Conservation (phyloP, 2,888 invertebrate genomes). For the Dryomyza anilis region DNA sequence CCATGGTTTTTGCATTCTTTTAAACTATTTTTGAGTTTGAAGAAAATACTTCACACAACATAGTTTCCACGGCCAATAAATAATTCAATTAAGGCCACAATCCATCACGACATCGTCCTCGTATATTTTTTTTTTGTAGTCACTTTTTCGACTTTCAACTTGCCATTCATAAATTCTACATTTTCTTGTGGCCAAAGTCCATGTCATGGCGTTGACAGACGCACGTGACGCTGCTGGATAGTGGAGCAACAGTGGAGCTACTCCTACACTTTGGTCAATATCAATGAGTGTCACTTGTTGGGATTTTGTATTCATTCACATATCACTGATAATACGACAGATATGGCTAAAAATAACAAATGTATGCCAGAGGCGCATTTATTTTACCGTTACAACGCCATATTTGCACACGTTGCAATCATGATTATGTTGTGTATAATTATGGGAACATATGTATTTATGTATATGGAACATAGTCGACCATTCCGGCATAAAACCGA, state of each 20-base stretch:
- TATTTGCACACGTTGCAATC: background rate
- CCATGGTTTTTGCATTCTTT: too few relatives aligned
- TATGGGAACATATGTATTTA: too few relatives aligned
- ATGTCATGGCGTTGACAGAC: conserved; percentile 29
- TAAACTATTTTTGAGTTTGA: too few relatives aligned
- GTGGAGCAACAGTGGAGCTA: conserved; percentile 29
- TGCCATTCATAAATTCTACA: conserved; percentile 13
- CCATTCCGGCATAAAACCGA: too few relatives aligned
- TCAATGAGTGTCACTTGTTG: background rate
- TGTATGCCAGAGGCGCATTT: conserved; percentile 14
- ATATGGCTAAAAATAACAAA: background rate
- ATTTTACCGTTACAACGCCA: conserved; percentile 5
- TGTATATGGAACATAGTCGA: too few relatives aligned
- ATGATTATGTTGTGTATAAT: too few relatives aligned
- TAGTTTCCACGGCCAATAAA: too few relatives aligned
- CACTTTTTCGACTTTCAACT: background rate
- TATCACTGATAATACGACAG: too few relatives aligned
- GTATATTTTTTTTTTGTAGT: too few relatives aligned
- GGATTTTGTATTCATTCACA: background rate
- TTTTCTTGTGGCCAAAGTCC: conserved; percentile 29
- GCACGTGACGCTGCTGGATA: conserved; percentile 37
- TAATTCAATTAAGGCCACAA: too few relatives aligned
- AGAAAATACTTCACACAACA: too few relatives aligned
- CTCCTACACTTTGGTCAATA: background rate
- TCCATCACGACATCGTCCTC: too few relatives aligned